Evolutionary conservation across 1,140 invertebrate genomes (phyloP).

Genomic region (Drosophila sturtevanti): DNA sequence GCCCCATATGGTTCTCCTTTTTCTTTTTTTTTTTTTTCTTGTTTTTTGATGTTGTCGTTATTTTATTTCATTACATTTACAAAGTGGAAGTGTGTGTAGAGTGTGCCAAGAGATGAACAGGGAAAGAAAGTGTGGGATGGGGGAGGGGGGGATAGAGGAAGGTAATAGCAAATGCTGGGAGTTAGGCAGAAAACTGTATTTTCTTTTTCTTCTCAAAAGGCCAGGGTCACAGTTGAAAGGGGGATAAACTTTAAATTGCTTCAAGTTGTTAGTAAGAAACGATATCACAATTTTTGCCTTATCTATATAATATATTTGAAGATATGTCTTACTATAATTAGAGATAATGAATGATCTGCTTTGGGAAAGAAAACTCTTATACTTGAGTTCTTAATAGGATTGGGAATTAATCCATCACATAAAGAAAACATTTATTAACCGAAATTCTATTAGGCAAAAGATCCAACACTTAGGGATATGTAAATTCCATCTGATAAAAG

Average conservation of each 20-base stretch:
- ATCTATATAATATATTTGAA: too few species aligned
- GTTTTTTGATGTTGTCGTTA: conserved; percentile 34
- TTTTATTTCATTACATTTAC: conserved; percentile 54
- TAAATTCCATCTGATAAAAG: too few species aligned
- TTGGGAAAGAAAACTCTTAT: too few species aligned
- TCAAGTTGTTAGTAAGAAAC: too few species aligned
- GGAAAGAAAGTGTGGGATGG: background rate
- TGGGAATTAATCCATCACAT: too few species aligned
- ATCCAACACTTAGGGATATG: too few species aligned
- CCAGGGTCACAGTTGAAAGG: background rate
- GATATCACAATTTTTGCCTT: too few species aligned
- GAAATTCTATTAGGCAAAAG: too few species aligned
- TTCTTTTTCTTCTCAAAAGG: background rate
- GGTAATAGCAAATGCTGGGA: background rate
- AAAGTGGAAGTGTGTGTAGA: conserved; percentile 2
- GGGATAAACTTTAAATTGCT: background rate
- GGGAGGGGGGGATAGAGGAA: background rate
- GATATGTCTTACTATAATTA: too few species aligned
- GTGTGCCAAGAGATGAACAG: background rate
- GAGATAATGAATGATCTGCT: too few species aligned
- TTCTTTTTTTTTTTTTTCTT: conserved; percentile 21
- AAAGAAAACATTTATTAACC: too few species aligned
- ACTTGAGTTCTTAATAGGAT: too few species aligned
- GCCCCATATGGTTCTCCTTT: conserved; percentile 1
- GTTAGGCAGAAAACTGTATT: background rate